Conservation (phyloP, 2,888 invertebrate genomes). For the Tubulanus polymorphus region DNA sequence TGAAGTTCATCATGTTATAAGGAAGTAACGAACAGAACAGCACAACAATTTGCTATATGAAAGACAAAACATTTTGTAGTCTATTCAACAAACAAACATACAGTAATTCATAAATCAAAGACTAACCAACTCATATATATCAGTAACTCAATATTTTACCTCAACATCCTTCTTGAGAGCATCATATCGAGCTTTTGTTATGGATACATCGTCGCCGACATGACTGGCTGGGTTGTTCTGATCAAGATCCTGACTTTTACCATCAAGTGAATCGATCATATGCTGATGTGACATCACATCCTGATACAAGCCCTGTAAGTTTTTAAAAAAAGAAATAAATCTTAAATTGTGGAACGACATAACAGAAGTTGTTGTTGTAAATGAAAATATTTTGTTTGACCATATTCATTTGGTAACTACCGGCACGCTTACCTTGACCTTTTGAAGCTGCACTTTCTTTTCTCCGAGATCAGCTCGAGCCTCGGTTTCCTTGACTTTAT, state of each 20-base stretch:
- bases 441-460: slow-evolving; percentile 47
- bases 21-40: no score
- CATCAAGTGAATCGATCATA: slow-evolving; percentile 92
- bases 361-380: not conserved
- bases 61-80: no score
- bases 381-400: not conserved
- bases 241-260: slow-evolving; percentile 87
- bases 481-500: slow-evolving; percentile 59
- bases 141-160: slow-evolving; percentile 24
- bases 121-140: no score
- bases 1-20: no score
- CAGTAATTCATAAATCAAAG: no score
- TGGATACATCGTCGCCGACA: slow-evolving; percentile 63
- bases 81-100: no score
- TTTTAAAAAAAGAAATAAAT: not conserved
- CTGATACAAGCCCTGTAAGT: slow-evolving; percentile 75
- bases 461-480: slow-evolving; percentile 45
- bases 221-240: slow-evolving; percentile 70
- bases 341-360: not conserved
- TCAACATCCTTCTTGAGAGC: slow-evolving; percentile 79
- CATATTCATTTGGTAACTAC: not conserved
- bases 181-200: slow-evolving; percentile 87
- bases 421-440: slow-evolving; percentile 33
- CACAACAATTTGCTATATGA: no score
- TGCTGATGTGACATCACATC: slow-evolving; percentile 96